Percentiles rank a stretch among this genome's conserved stretches.
Evolutionary conservation across 2,113 vertebrate genomes (phyloP).

Genomic region (Pluvialis apricaria): DNA sequence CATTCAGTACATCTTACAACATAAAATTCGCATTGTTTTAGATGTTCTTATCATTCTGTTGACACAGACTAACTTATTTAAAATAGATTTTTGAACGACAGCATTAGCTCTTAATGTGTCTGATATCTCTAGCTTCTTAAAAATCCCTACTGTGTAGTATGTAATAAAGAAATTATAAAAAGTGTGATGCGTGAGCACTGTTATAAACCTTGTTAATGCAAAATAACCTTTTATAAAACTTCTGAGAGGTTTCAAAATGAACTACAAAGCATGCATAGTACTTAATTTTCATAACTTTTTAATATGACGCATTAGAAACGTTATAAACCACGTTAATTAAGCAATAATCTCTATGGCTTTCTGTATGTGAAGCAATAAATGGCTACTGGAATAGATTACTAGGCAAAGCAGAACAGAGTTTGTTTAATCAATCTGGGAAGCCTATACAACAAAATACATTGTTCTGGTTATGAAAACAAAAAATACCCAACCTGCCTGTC

Average conservation of each 20-base stretch:
- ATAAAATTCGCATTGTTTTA: background rate
- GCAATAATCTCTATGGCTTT: conserved; percentile 70
- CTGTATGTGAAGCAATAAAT: conserved; percentile 68
- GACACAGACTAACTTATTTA: conserved; percentile 22
- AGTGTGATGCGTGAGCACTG: conserved; percentile 29
- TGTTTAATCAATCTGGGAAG: conserved; percentile 56
- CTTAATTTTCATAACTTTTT: conserved; percentile 78
- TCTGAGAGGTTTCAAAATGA: conserved; percentile 65
- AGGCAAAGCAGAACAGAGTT: conserved; percentile 58
- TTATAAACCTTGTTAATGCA: conserved; percentile 65
- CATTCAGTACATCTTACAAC: background rate
- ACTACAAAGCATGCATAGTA: conserved; percentile 55
- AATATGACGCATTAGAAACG: conserved; percentile 67
- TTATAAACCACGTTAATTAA: conserved; percentile 78
- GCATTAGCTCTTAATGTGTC: conserved; percentile 39
- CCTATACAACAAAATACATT: background rate
- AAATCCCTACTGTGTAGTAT: conserved; percentile 24
- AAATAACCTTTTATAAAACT: conserved; percentile 67
- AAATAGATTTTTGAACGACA: conserved; percentile 19
- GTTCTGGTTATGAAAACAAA: background rate
- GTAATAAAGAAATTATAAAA: conserved; percentile 51
- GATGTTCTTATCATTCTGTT: conserved; percentile 16
- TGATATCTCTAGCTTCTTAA: conserved; percentile 39
- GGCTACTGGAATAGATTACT: conserved; percentile 66
- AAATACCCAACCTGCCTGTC: background rate